Evolutionary conservation across 2,888 invertebrate species (phyloP), one percentile per base, ranked within the genome.

Genomic region (Phyto melanocephala): DNA sequence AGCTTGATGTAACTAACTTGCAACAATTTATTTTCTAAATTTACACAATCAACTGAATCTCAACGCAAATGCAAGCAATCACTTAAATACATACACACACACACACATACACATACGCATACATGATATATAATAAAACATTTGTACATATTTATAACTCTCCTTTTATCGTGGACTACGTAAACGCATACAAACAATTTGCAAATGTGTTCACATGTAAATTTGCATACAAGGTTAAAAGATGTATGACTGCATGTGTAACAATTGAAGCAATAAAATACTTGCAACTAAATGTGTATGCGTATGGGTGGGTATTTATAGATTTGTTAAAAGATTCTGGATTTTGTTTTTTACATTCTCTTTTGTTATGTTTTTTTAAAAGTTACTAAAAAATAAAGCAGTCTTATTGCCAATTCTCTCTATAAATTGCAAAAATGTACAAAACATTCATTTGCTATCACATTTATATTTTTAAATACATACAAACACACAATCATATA

Each of bases 21-120:
- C 76, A 81, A 67, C 71, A 67, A 81, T 81, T 76, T 81, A 76
- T 76, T 71, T 76, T 71, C 58, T 60, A 76, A 76, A 76, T 71
- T 65, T 71, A 42, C 52, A 72, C 71, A 72, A 81, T 81, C 80
- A 81, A 81, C 65, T 71, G 76, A 65, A 71, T 71, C 58, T 35
- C 77, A 56, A 65, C 10, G n/a, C 70, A 70, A 67, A 15, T 50
- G n/a, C 15, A 52, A 47, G 47, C 42, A 45, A 52, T 35, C 47
- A 28, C 15, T 33, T 11, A 45, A 1, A 33, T 10, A 35, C 37
- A 52, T 22, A 52, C 22, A n/a, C 35, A 22, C 11, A 58, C 3
- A 56, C 7, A 58, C 54, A 24, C 17, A 68, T 3, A 17, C 17
- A 33, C 33, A n/a, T n/a, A n/a, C 3, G 28, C 6, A 5, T 47